Conservation (phyloP, 1,140 invertebrate genomes). For the Bombus superbus region DNA sequence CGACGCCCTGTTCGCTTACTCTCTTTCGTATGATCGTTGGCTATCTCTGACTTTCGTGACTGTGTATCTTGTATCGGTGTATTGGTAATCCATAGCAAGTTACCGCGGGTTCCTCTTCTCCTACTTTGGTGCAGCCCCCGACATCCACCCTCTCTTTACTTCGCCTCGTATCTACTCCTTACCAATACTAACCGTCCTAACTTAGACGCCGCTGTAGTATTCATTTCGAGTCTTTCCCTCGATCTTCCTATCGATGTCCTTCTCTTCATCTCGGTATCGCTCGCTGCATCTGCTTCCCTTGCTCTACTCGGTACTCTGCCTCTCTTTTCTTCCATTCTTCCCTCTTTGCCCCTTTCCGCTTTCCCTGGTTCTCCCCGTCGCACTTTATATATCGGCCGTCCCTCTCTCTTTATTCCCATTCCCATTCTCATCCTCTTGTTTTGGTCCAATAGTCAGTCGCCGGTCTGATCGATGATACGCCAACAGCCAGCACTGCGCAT, state of each 20-base stretch:
- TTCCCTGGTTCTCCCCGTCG: conserved; percentile 46
- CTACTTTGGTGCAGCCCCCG: neutral
- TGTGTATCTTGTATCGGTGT: conserved; percentile 44
- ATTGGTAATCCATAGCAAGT: conserved; percentile 64
- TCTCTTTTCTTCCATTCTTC: conserved; percentile 36
- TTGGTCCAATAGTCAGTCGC: conserved; percentile 81
- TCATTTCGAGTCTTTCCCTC: conserved; percentile 33
- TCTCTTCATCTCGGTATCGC: conserved; percentile 5
- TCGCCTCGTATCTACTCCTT: conserved; percentile 49
- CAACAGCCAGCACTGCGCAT: conserved; percentile 80
- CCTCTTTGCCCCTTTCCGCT: conserved; percentile 26
- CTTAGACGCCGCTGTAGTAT: neutral
- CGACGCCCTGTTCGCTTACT: neutral
- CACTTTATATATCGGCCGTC: conserved; percentile 51
- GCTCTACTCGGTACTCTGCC: conserved; percentile 28
- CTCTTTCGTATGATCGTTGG: conserved; percentile 30
- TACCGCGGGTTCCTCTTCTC: conserved; percentile 24
- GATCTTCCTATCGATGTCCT: conserved; percentile 32
- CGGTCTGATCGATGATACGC: conserved; percentile 82
- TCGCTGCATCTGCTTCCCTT: conserved; percentile 20
- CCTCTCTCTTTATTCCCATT: conserved; percentile 69
- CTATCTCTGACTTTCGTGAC: conserved; percentile 44
- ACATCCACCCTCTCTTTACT: conserved; percentile 41
- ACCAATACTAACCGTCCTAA: conserved; percentile 17
- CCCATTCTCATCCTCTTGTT: conserved; percentile 79